A percentile compares a stretch with the other conserved stretches of the same genome.
Conservation (phyloP, 2,797 vertebrate species). For the Poeciliopsis paucimaculata region DNA sequence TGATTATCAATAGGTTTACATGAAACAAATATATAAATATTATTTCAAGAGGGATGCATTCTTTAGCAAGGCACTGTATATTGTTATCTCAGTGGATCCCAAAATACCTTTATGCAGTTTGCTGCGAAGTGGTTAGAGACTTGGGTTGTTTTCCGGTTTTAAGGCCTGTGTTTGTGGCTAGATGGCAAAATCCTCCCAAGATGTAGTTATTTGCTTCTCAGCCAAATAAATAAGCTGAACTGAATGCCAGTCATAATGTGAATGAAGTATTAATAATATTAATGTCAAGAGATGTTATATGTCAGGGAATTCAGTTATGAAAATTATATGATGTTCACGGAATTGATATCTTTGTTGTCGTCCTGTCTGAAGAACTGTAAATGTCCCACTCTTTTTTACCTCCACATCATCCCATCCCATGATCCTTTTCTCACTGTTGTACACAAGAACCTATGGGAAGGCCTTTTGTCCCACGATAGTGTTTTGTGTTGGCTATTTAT, state of each 20-base stretch:
- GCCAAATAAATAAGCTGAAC: constrained; percentile 41
- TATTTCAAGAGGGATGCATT: not conserved
- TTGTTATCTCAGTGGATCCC: constrained; percentile 42
- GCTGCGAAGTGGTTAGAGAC: constrained; percentile 32
- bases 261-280: constrained; percentile 66
- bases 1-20: not conserved
- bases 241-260: constrained; percentile 68
- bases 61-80: constrained; percentile 17
- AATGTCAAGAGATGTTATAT: constrained; percentile 68
- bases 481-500: constrained; percentile 66
- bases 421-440: constrained; percentile 47
- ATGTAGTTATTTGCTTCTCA: constrained; percentile 25
- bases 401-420: constrained; percentile 15
- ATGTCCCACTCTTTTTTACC: constrained; percentile 60
- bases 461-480: constrained; percentile 52
- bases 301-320: constrained; percentile 76
- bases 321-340: constrained; percentile 68
- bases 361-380: constrained; percentile 76
- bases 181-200: constrained; percentile 9
- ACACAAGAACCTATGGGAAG: constrained; percentile 68
- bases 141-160: constrained; percentile 20
- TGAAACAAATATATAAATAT: not conserved
- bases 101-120: constrained; percentile 30
- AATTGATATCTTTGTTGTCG: constrained; percentile 72
- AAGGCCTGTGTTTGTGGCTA: constrained; percentile 31